Percentiles rank a stretch among this genome's conserved stretches.
Evolutionary conservation across 2,888 invertebrate genomes (phyloP).

Genomic region (Thereva nobilitata): DNA sequence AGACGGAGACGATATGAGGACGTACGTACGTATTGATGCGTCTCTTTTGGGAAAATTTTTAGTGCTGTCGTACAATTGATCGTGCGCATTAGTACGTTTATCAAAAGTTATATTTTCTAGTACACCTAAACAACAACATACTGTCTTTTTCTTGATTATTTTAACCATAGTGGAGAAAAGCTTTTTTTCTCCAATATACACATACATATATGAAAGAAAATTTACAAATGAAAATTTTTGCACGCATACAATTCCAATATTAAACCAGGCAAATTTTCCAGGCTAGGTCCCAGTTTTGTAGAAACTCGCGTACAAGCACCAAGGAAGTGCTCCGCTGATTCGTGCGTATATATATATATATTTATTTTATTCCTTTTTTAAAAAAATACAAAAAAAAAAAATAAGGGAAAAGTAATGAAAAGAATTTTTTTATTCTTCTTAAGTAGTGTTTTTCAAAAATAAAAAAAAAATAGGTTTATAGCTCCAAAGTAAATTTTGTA

Average conservation of each 20-base stretch:
- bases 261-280: constrained; percentile 45
- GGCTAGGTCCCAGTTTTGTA: constrained; percentile 46
- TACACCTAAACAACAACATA: no score
- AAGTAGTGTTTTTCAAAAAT: no score
- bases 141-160: no score
- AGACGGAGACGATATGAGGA: neutral
- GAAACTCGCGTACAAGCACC: constrained; percentile 44
- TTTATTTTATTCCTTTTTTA: neutral
- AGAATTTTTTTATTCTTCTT: no score
- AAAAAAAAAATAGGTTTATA: no score
- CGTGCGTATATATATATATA: constrained; percentile 6
- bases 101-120: no score
- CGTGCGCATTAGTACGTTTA: neutral
- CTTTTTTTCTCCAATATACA: neutral
- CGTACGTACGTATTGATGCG: constrained; percentile 20
- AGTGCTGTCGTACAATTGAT: neutral
- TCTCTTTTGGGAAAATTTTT: constrained; percentile 23
- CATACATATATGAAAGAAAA: no score
- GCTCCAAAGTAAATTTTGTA: no score
- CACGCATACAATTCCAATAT: constrained; percentile 17
- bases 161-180: no score
- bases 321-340: constrained; percentile 41
- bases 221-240: neutral
- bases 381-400: constrained; percentile 26
- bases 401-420: no score